Conservation (phyloP, 2,888 invertebrate species). For the Phengaris alcon region DNA sequence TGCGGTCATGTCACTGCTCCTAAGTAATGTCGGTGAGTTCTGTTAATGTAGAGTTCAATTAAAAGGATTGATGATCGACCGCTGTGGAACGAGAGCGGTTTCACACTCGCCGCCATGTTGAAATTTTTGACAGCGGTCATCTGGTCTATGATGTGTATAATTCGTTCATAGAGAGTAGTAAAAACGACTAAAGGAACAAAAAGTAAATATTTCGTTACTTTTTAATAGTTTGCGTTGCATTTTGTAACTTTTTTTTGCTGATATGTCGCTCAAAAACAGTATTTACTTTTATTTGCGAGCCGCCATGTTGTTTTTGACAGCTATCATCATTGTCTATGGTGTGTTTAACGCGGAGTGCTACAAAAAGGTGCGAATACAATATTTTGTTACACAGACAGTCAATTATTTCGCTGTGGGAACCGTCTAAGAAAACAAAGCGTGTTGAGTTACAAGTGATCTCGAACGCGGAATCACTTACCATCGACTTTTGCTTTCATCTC, state of each 20-base stretch:
- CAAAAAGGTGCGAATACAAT: conserved; percentile 54
- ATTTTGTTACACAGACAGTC: conserved; percentile 69
- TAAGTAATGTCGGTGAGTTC: conserved; percentile 67
- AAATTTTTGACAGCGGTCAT: conserved; percentile 34
- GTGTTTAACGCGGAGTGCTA: conserved; percentile 29
- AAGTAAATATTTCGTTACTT: conserved; percentile 5
- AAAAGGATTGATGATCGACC: conserved; percentile 48
- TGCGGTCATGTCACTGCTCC: conserved; percentile 65
- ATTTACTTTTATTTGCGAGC: conserved; percentile 7
- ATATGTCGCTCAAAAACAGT: background rate
- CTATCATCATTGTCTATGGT: conserved; percentile 31
- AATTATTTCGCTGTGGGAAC: conserved; percentile 75
- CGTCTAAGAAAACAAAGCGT: conserved; percentile 75
- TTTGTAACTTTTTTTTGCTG: too few relatives aligned
- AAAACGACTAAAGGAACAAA: conserved; percentile 10
- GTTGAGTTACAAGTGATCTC: conserved; percentile 70
- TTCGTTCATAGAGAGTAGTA: background rate
- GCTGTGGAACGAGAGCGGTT: conserved; percentile 32
- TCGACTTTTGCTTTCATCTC: conserved; percentile 41
- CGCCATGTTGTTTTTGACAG: conserved; percentile 30
- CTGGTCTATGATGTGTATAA: conserved; percentile 14
- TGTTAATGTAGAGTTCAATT: conserved; percentile 61
- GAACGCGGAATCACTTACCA: conserved; percentile 52
- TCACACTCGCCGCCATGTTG: conserved; percentile 18
- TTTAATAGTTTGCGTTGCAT: background rate